Evolutionary conservation across 2,888 invertebrate species (phyloP), one percentile per base, ranked within the genome.

Genomic region (Lutraria lutraria): DNA sequence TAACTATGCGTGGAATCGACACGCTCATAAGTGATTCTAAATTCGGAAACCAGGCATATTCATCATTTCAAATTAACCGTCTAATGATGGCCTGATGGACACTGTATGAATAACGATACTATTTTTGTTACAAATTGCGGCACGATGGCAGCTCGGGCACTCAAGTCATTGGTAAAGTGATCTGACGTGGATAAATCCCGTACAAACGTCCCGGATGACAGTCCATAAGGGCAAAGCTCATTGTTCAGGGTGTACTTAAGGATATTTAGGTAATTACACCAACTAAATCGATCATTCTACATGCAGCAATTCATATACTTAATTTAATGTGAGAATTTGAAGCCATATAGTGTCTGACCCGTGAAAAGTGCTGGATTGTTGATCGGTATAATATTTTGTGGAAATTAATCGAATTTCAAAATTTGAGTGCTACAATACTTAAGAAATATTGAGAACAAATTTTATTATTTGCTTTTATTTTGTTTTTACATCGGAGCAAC

Each of bases 31-130:
- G 81, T 81, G 76, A 56, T 85, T 79, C 81, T 85, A 81, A 63
- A 81, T 81, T 83, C 85, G 81, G 84, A 86, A 53, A 52, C 68
- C 29, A 82, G 76, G 52, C 82, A 82, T 79, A 89, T 89, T 82
- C 87, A 89, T 89, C 89, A 89, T 85, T 85, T 85, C 60, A 87
- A 89, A 89, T 89, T 89, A 89, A 63, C 87, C 89, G 87, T 60
- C 31, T 87, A 87, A 82, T 86, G 63, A 87, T 60, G 72, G 89
- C 68, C 87, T 81, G 89, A 85, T 87, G 83, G 82, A 80, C 83
- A 72, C 52, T 54, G 80, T 86, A 81, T 86, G 85, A 85, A 79
- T 80, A 80, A 80, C 60, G 80, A 21, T 60, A 60, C 52, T 85
- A 85, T 76, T 84, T 84, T 83, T 29, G 83, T 63, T 16, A 29